Conservation (phyloP, 2,113 vertebrate genomes). For the Panurus biarmicus region DNA sequence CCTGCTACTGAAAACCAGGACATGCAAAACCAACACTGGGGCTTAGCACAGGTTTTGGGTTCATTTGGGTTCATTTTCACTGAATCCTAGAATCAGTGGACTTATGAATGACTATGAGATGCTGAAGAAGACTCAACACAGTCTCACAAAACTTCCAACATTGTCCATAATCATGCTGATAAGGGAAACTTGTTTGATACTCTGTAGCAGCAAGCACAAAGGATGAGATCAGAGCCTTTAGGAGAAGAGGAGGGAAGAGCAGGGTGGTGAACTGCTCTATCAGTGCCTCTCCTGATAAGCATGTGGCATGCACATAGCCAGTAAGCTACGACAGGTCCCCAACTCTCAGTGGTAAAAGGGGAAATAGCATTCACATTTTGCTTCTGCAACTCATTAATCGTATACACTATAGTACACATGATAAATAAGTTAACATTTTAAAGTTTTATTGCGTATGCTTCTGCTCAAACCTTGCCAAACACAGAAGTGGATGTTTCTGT, state of each 20-base stretch:
- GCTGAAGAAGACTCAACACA: not conserved
- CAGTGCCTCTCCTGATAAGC: not conserved
- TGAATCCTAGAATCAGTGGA: not conserved
- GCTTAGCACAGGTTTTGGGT: not conserved
- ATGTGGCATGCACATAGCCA: fast-evolving
- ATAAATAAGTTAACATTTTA: not conserved
- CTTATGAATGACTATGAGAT: not conserved
- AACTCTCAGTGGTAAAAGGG: not conserved
- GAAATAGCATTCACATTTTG: not conserved
- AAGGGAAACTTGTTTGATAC: not conserved
- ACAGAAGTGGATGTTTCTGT: not conserved
- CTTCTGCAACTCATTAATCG: not conserved
- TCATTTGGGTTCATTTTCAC: not conserved
- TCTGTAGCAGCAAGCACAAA: not conserved
- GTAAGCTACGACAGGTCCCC: not conserved
- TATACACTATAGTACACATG: too few species aligned
- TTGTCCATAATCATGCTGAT: not conserved
- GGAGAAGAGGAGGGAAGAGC: not conserved
- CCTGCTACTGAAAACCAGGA: not conserved
- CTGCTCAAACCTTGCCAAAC: not conserved
- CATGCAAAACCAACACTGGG: not conserved
- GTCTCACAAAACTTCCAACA: not conserved
- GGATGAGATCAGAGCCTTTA: not conserved
- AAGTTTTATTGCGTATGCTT: not conserved
- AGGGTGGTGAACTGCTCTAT: not conserved